These are phyloP conservation scores for Tetranychus truncatus DNA, from an alignment of 2,888 invertebrate genomes.

Conservation along the genomic window DNA sequence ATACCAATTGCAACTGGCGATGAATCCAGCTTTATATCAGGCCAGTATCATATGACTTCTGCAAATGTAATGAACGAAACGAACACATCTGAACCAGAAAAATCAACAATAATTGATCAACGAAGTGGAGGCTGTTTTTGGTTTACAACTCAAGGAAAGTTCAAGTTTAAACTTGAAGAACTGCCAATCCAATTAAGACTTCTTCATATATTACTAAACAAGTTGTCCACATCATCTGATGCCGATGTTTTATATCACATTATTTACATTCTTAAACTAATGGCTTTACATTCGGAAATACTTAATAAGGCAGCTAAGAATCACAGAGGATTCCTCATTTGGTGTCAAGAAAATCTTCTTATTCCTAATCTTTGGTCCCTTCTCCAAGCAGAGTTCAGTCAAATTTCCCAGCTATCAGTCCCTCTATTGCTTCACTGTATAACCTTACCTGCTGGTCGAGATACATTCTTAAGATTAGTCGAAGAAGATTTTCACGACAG, in stretches of 20 bases:
- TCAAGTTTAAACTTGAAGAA: conserved; percentile 70
- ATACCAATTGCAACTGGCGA: neutral
- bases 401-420: conserved; percentile 77
- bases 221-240: conserved; percentile 41
- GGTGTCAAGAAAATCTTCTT: conserved; percentile 84
- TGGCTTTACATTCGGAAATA: conserved; percentile 85
- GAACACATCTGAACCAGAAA: neutral
- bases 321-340: conserved; percentile 75
- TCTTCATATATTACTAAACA: conserved; percentile 60
- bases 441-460: conserved; percentile 76
- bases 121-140: conserved; percentile 50
- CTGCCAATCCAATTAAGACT: conserved; percentile 80
- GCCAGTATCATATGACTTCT: neutral
- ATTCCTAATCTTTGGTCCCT: conserved; percentile 85
- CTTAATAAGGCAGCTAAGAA: conserved; percentile 64
- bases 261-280: conserved; percentile 69
- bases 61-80: neutral
- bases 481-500: conserved; percentile 78
- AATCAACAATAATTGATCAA: conserved; percentile 6
- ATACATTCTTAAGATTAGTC: conserved; percentile 86
- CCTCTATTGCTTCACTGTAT: conserved; percentile 85
- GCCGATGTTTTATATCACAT: conserved; percentile 84
- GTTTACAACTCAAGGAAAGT: conserved; percentile 80
- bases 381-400: conserved; percentile 74
- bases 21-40: neutral